Conservation (phyloP, 2,888 invertebrate genomes). For the Azorinus chamasolen region DNA sequence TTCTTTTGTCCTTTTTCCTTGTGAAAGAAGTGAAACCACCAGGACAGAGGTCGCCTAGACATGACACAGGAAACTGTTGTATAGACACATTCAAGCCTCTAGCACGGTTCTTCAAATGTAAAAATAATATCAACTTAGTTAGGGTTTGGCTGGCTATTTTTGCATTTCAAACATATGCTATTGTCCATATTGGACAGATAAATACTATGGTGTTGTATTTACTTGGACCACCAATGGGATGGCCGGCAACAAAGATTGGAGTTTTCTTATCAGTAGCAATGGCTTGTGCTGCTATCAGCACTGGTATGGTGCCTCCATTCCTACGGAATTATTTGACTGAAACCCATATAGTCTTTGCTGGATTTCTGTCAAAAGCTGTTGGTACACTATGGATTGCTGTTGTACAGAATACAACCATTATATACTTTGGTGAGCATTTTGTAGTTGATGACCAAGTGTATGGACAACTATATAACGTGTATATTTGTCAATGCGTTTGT, state of each 20-base stretch:
- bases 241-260: slow-evolving; percentile 79
- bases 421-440: slow-evolving; percentile 84
- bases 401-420: slow-evolving; percentile 78
- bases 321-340: slow-evolving; percentile 78
- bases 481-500: no score
- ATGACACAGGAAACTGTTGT: slow-evolving; percentile 75
- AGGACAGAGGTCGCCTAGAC: slow-evolving; percentile 37
- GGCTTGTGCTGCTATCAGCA: slow-evolving; percentile 80
- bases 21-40: slow-evolving; percentile 76
- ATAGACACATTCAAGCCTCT: slow-evolving; percentile 80
- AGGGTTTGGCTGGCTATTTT: slow-evolving; percentile 85
- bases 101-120: slow-evolving; percentile 78
- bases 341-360: slow-evolving; percentile 80
- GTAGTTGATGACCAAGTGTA: no score
- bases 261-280: slow-evolving; percentile 80
- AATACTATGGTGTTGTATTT: slow-evolving; percentile 84
- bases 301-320: slow-evolving; percentile 77
- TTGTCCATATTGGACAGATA: slow-evolving; percentile 85
- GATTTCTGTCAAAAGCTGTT: slow-evolving; percentile 83
- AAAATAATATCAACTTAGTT: slow-evolving; percentile 76
- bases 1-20: slow-evolving; percentile 82
- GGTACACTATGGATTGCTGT: slow-evolving; percentile 85
- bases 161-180: slow-evolving; percentile 84
- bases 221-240: slow-evolving; percentile 76
- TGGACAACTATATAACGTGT: no score